phyloP scores from a whole-genome alignment of 2,888 invertebrate genomes.

The Acronicta leporina region DNA sequence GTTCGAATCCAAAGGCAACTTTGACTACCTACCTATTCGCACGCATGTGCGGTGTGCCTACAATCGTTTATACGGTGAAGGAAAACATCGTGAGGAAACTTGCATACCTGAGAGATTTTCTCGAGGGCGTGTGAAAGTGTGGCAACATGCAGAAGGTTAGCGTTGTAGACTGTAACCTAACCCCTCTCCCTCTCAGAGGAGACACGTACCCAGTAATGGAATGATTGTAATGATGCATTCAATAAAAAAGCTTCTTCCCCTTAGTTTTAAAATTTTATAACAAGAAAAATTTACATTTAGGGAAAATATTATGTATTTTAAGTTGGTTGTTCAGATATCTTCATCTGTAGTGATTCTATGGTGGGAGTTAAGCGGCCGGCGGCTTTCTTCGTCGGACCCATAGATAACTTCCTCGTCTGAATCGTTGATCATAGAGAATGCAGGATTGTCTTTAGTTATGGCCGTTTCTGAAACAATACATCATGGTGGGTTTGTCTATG shows the following conservation, averaged over 20 bases:
- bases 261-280: slow-evolving; percentile 70
- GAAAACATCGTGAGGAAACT: no score
- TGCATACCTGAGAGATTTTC: no score
- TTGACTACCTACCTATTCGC: no score
- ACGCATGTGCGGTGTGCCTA: no score
- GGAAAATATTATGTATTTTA: slow-evolving; percentile 53
- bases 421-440: slow-evolving; percentile 99
- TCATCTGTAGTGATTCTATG: slow-evolving; percentile 90
- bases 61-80: no score
- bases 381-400: slow-evolving; percentile 96
- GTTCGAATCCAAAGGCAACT: no score
- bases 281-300: slow-evolving; percentile 71
- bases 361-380: slow-evolving; percentile 93
- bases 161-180: no score
- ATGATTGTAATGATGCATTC: no score
- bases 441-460: slow-evolving; percentile 98
- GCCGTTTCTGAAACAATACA: slow-evolving; percentile 92
- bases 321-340: slow-evolving; percentile 76
- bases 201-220: not conserved
- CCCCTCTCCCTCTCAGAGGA: no score
- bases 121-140: no score
- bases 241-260: slow-evolving; percentile 27
- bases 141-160: no score
- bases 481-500: slow-evolving; percentile 20
- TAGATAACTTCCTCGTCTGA: slow-evolving; percentile 99